Conservation (phyloP, 2,797 vertebrate genomes). For the Orientallactaga sibirica region DNA sequence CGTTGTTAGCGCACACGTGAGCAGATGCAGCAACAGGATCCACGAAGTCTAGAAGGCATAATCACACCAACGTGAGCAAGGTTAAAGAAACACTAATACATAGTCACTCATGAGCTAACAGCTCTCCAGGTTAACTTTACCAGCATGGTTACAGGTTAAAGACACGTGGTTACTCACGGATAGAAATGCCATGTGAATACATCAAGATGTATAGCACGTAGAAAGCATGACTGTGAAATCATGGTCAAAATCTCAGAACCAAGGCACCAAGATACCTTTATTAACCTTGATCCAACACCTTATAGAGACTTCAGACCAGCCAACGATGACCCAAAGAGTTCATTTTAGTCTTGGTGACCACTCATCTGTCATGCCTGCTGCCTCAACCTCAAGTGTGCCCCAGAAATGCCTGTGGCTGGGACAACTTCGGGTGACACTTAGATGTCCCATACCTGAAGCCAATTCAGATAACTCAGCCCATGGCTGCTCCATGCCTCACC, state of each 20-base stretch:
- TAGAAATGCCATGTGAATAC: neutral
- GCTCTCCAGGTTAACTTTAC: neutral
- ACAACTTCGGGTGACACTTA: too few species aligned
- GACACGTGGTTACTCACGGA: neutral
- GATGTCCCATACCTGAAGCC: too few species aligned
- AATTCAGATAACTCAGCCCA: too few species aligned
- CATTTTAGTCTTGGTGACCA: too few species aligned
- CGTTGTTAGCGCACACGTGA: neutral
- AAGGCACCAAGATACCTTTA: too few species aligned
- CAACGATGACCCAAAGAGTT: too few species aligned
- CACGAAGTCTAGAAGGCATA: neutral
- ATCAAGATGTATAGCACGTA: neutral
- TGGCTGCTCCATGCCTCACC: too few species aligned
- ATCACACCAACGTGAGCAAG: neutral
- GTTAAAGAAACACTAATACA: neutral
- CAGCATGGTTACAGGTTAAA: neutral
- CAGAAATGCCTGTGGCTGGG: too few species aligned
- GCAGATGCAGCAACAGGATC: neutral
- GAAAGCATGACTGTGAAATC: neutral
- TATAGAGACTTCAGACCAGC: too few species aligned
- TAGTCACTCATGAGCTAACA: neutral
- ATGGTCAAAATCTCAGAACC: neutral
- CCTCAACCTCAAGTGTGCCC: too few species aligned
- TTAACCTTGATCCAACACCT: too few species aligned
- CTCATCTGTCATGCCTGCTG: too few species aligned